Evolutionary conservation across 2,888 invertebrate species (phyloP).

Genomic region (Arctia plantaginis): DNA sequence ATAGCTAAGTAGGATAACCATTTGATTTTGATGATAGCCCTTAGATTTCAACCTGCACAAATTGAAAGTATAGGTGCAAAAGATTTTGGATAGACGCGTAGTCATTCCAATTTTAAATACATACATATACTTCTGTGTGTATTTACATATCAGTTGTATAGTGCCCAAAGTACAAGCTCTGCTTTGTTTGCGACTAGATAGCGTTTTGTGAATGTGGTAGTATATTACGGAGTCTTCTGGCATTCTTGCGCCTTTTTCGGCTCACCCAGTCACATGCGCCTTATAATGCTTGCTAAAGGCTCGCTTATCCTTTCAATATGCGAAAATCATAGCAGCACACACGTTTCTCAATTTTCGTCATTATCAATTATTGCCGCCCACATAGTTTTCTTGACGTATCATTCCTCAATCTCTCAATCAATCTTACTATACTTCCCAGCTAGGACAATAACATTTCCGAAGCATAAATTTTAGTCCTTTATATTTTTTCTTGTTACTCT

Average conservation of each 20-base stretch:
- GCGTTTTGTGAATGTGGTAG: too few relatives aligned
- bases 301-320: not conserved
- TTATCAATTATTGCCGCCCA: not conserved
- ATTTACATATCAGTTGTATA: too few relatives aligned
- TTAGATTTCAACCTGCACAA: not conserved
- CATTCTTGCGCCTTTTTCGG: not conserved
- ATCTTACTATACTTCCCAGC: not conserved
- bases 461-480: too few relatives aligned
- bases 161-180: too few relatives aligned
- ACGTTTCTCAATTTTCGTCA: not conserved
- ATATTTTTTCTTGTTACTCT: not conserved
- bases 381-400: not conserved
- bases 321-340: not conserved
- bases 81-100: not conserved
- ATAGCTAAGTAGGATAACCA: not conserved
- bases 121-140: not conserved
- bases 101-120: not conserved
- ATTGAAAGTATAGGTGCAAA: not conserved
- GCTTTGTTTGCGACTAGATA: too few relatives aligned
- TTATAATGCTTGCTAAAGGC: too few relatives aligned
- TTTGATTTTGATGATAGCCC: not conserved
- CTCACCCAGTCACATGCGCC: not conserved
- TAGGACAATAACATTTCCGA: not conserved
- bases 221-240: too few relatives aligned
- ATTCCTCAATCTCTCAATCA: not conserved